Percentiles rank a stretch among this genome's conserved stretches.
Conservation (phyloP, 1,140 invertebrate genomes). For the Lucilia sericata region DNA sequence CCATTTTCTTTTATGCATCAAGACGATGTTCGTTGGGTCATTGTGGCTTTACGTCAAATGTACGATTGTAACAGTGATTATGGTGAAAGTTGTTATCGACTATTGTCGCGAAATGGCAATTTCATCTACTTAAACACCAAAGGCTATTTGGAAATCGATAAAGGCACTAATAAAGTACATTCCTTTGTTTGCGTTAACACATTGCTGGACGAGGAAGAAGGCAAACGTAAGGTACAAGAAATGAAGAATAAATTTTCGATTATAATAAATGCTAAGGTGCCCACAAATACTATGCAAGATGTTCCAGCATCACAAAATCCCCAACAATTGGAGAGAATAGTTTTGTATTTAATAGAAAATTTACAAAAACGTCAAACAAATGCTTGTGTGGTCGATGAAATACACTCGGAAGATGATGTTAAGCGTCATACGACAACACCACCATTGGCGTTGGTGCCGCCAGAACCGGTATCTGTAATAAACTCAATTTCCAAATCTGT, state of each 20-base stretch:
- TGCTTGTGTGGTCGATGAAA: conserved; percentile 44
- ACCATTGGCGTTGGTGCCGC: conserved; percentile 69
- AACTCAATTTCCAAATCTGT: conserved; percentile 70
- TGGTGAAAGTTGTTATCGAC: conserved; percentile 84
- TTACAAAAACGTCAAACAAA: conserved; percentile 61
- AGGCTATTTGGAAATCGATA: conserved; percentile 82
- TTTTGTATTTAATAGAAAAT: conserved; percentile 77
- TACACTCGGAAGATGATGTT: conserved; percentile 50
- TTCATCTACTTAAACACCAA: conserved; percentile 85
- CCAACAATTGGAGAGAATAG: conserved; percentile 74
- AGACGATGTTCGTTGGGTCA: conserved; percentile 86
- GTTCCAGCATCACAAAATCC: conserved; percentile 74
- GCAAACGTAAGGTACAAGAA: conserved; percentile 74
- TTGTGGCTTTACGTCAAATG: conserved; percentile 87
- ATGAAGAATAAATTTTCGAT: conserved; percentile 81
- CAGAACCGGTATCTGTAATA: conserved; percentile 68
- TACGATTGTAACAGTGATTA: conserved; percentile 79
- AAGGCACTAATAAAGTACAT: conserved; percentile 76
- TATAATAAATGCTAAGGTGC: conserved; percentile 69
- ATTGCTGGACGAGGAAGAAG: conserved; percentile 78
- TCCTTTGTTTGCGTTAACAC: conserved; percentile 89
- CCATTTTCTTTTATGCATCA: conserved; percentile 89
- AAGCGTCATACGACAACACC: conserved; percentile 50
- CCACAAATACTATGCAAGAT: conserved; percentile 67
- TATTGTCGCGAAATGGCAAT: conserved; percentile 80